Evolutionary conservation across 2,888 invertebrate genomes (phyloP).

Genomic region (Eutolmus rufibarbis): DNA sequence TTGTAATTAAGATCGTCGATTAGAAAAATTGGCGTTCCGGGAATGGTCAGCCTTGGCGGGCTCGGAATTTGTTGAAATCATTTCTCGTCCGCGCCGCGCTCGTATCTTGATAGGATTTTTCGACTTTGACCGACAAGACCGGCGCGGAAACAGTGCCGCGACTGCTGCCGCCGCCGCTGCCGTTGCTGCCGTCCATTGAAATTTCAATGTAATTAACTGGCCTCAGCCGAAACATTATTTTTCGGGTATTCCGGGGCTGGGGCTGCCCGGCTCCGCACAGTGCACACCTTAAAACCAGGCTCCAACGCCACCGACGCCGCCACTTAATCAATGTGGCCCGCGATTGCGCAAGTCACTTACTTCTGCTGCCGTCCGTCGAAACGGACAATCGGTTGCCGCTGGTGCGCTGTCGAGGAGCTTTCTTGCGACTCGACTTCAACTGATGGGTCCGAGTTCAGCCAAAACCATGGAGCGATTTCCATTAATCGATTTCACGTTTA

Average conservation of each 20-base stretch:
- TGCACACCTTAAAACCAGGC: not conserved
- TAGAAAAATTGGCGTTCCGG: constrained; percentile 37
- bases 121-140: not conserved
- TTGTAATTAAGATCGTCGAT: constrained; percentile 38
- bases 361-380: not conserved
- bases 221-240: constrained; percentile 1
- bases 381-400: not conserved
- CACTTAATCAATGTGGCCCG: not conserved
- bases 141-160: not conserved
- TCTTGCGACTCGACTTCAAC: not conserved
- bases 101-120: constrained; percentile 16
- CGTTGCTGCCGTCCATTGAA: not conserved
- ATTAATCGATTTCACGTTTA: constrained; percentile 41
- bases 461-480: constrained; percentile 24
- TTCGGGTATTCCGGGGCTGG: not conserved
- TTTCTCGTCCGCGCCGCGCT: not conserved
- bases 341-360: constrained; percentile 32
- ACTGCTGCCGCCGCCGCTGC: not conserved
- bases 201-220: constrained; percentile 31
- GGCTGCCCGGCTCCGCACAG: not conserved
- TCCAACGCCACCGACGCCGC: not conserved
- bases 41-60: constrained; percentile 3
- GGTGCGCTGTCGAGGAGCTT: not conserved
- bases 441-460: not conserved
- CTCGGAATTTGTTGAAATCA: constrained; percentile 20